phyloP scores from a whole-genome alignment of 2,888 invertebrate species.

The Apodemia hepburni region DNA sequence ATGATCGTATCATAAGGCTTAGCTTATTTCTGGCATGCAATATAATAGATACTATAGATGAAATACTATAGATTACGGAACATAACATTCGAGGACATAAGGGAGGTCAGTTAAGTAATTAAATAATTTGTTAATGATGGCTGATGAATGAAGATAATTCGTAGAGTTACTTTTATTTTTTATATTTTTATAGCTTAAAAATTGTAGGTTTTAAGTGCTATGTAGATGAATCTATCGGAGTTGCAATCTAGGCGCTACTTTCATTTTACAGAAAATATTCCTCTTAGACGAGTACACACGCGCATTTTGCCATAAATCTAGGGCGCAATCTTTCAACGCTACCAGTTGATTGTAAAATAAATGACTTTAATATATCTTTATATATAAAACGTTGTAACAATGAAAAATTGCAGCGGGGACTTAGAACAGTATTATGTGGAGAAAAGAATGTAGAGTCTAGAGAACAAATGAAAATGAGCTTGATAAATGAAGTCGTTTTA shows the following conservation, averaged over 20 bases:
- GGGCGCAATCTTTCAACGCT: constrained; percentile 14
- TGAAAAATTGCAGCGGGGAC: constrained; percentile 10
- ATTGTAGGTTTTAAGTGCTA: not conserved
- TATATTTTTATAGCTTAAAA: too few relatives aligned
- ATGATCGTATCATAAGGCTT: too few relatives aligned
- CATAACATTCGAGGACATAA: too few relatives aligned
- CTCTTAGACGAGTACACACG: not conserved
- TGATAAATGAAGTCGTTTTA: constrained; percentile 12
- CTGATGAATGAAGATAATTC: too few relatives aligned
- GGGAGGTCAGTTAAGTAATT: too few relatives aligned
- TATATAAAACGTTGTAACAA: constrained; percentile 13
- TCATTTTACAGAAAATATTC: constrained; percentile 12
- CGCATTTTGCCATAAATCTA: constrained; percentile 9
- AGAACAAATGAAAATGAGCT: constrained; percentile 15
- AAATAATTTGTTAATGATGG: too few relatives aligned
- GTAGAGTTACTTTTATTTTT: too few relatives aligned
- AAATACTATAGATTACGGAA: too few relatives aligned
- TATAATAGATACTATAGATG: too few relatives aligned
- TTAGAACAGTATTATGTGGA: constrained; percentile 14
- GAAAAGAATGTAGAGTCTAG: constrained; percentile 10
- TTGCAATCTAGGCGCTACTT: not conserved
- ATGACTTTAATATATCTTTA: constrained; percentile 15
- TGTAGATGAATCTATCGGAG: not conserved
- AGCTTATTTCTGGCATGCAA: too few relatives aligned
- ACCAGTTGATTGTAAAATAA: constrained; percentile 18